Evolutionary conservation across 2,113 vertebrate genomes (phyloP).

Genomic region (Sarotherodon lohbergeri): DNA sequence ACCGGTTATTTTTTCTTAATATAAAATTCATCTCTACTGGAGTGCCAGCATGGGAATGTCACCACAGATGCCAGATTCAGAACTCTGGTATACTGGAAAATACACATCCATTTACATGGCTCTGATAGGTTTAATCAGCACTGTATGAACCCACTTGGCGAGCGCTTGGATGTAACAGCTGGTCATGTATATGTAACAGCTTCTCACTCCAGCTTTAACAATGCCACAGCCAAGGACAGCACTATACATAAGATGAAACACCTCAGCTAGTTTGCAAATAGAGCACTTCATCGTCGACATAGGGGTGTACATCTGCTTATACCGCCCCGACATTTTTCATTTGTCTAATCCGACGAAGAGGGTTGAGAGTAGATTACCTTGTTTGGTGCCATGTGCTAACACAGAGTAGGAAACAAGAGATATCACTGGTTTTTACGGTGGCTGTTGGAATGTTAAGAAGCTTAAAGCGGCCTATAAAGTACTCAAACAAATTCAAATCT

Average conservation of each 20-base stretch:
- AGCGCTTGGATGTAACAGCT: neutral
- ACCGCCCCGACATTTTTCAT: neutral
- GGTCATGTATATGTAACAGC: neutral
- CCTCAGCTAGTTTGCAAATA: neutral
- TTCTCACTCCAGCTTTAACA: neutral
- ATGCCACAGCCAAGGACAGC: neutral
- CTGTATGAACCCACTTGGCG: neutral
- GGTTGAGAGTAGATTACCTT: neutral
- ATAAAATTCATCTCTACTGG: neutral
- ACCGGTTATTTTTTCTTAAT: neutral
- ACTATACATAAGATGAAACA: neutral
- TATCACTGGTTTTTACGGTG: neutral
- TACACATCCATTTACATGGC: neutral
- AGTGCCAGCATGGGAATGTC: neutral
- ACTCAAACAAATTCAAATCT: neutral
- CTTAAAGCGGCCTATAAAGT: constrained; percentile 2
- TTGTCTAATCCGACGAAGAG: neutral
- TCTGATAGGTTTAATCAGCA: neutral
- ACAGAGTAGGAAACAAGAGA: constrained; percentile 8
- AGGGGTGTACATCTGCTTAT: neutral
- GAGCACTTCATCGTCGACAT: neutral
- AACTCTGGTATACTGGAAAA: neutral
- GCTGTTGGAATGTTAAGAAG: constrained; percentile 34
- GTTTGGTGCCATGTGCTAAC: neutral
- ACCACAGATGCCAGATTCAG: neutral